phyloP scores from a whole-genome alignment of 2,888 invertebrate genomes.

The Platycnemis pennipes region DNA sequence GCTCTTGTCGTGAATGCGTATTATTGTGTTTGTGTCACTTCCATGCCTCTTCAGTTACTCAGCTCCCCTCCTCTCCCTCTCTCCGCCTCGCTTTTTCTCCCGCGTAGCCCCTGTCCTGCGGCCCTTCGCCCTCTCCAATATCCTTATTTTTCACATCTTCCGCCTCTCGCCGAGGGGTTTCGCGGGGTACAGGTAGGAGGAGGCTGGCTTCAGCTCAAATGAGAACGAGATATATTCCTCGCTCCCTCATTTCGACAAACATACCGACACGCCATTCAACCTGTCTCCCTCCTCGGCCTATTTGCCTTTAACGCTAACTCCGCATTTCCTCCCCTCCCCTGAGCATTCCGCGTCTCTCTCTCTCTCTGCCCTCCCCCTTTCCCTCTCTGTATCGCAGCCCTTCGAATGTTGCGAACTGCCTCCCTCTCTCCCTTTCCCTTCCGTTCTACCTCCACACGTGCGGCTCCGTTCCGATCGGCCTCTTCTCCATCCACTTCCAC shows the following conservation, averaged over 20 bases:
- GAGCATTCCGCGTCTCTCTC: too few relatives aligned
- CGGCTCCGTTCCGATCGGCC: neutral
- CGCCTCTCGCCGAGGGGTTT: neutral
- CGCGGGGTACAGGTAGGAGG: neutral
- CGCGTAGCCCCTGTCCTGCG: neutral
- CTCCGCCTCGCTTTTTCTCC: neutral
- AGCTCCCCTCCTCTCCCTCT: neutral
- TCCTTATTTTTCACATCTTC: neutral
- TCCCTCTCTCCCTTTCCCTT: neutral
- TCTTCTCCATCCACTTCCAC: neutral
- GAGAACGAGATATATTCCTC: conserved; percentile 16
- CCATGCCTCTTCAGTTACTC: neutral
- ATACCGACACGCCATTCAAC: conserved; percentile 36
- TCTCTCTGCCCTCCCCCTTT: neutral
- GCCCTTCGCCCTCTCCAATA: neutral
- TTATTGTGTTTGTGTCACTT: conserved; percentile 5
- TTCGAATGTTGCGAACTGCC: neutral
- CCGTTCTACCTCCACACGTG: neutral
- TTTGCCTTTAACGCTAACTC: neutral
- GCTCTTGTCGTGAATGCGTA: neutral
- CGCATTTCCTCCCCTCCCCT: neutral
- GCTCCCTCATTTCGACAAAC: conserved; percentile 27
- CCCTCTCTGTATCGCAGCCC: neutral
- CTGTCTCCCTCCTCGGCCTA: conserved; percentile 8
- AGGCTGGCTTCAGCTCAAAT: neutral